Evolutionary conservation across 2,113 vertebrate genomes (phyloP).

Genomic region (Chascanopsetta lugubris): DNA sequence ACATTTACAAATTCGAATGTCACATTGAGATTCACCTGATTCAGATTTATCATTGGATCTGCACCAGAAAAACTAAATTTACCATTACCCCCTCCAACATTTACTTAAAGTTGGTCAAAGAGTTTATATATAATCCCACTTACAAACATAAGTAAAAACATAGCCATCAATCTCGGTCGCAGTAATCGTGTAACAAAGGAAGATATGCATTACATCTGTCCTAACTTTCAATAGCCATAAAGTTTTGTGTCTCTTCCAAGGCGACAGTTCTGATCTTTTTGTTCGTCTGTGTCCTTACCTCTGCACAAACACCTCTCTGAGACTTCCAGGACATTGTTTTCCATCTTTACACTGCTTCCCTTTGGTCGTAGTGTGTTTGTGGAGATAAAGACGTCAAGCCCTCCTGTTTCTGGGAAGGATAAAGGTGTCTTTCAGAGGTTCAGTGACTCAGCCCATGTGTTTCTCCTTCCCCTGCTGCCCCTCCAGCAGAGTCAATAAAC

Average conservation of each 20-base stretch:
- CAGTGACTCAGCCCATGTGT: constrained; percentile 70
- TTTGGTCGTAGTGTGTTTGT: constrained; percentile 62
- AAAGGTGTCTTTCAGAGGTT: constrained; percentile 71
- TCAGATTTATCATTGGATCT: background rate
- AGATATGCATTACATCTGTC: background rate
- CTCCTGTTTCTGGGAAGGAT: constrained; percentile 72
- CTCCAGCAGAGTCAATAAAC: constrained; percentile 76
- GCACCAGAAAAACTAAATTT: no score
- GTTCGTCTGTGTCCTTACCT: constrained; percentile 24
- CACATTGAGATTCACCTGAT: no score
- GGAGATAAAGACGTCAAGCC: constrained; percentile 69
- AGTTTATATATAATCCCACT: background rate
- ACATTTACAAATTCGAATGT: no score
- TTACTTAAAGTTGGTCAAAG: background rate
- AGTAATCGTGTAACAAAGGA: constrained; percentile 15
- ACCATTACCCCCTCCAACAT: no score
- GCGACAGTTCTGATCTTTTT: constrained; percentile 13
- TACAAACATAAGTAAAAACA: background rate
- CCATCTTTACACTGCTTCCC: constrained; percentile 61
- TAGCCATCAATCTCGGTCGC: background rate
- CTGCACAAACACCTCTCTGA: constrained; percentile 68
- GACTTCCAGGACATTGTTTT: constrained; percentile 77
- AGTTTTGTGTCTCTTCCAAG: constrained; percentile 14
- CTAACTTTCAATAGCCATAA: background rate
- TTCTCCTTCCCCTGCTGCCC: constrained; percentile 61